Conservation (phyloP, 1,140 invertebrate genomes). For the Drosophila prosaltans region DNA sequence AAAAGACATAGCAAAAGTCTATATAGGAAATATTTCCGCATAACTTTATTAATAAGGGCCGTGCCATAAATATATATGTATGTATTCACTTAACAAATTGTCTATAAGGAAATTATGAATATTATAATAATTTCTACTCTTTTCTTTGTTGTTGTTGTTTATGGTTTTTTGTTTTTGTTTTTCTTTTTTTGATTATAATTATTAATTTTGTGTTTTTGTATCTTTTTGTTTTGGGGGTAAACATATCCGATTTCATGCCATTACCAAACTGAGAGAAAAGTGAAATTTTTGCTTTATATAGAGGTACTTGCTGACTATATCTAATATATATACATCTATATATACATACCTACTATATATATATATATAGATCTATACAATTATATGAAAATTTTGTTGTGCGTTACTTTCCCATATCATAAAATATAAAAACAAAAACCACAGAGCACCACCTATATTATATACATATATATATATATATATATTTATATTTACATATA, state of each 20-base stretch:
- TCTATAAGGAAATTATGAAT: slow-evolving; percentile 10
- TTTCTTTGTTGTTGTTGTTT: neutral
- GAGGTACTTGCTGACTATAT: slow-evolving; percentile 64
- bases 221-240: slow-evolving; percentile 1
- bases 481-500: neutral
- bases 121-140: neutral
- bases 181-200: neutral
- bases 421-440: slow-evolving; percentile 2
- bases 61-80: slow-evolving; percentile 29
- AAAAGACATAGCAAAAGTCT: slow-evolving; percentile 30
- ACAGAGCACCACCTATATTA: slow-evolving; percentile 55
- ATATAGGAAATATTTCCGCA: slow-evolving; percentile 62
- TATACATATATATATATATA: slow-evolving; percentile 13
- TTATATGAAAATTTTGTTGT: slow-evolving; percentile 22
- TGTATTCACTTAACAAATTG: neutral
- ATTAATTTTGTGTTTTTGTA: slow-evolving; percentile 9
- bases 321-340: slow-evolving; percentile 31
- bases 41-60: slow-evolving; percentile 52
- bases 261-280: slow-evolving; percentile 34
- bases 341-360: slow-evolving; percentile 25
- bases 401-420: slow-evolving; percentile 40
- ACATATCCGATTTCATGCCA: slow-evolving; percentile 65
- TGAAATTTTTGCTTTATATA: slow-evolving; percentile 42
- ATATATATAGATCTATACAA: slow-evolving; percentile 9
- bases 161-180: neutral